Evolutionary conservation across 2,113 vertebrate species (phyloP).

Genomic region (Neotoma lepida): DNA sequence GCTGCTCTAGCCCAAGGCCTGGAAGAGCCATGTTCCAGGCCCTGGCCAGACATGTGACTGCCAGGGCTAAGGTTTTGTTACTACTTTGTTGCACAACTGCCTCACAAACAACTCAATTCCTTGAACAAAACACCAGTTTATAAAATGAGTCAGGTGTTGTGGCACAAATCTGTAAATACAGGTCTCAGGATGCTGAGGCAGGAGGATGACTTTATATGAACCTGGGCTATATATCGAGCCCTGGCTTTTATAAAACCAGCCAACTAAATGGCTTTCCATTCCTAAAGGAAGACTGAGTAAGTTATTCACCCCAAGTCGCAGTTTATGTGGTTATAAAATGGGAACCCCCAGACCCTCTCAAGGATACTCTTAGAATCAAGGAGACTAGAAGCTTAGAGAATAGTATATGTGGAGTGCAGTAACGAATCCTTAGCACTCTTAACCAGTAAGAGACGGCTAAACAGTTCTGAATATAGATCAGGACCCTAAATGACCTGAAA

Average conservation of each 20-base stretch:
- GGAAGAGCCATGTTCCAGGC: background rate
- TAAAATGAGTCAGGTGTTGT: background rate
- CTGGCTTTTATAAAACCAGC: background rate
- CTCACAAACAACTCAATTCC: background rate
- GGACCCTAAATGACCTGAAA: background rate
- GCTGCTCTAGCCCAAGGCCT: fast-evolving
- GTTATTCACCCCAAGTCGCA: background rate
- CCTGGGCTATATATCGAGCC: background rate
- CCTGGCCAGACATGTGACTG: fast-evolving
- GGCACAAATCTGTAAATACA: background rate
- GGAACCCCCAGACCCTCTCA: background rate
- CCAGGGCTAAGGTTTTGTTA: background rate
- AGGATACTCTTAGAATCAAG: fast-evolving
- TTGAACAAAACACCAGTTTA: background rate
- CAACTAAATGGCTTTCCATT: background rate
- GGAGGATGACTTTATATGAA: background rate
- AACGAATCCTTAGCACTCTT: background rate
- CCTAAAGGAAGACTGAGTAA: background rate
- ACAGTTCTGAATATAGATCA: background rate
- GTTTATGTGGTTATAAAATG: background rate
- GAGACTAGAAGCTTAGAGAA: background rate
- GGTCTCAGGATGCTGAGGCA: background rate
- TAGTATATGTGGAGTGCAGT: fast-evolving
- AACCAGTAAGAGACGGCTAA: background rate
- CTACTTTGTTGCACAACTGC: background rate